Evolutionary conservation across 2,113 vertebrate species (phyloP).

Genomic region (Callocephalon fimbriatum): DNA sequence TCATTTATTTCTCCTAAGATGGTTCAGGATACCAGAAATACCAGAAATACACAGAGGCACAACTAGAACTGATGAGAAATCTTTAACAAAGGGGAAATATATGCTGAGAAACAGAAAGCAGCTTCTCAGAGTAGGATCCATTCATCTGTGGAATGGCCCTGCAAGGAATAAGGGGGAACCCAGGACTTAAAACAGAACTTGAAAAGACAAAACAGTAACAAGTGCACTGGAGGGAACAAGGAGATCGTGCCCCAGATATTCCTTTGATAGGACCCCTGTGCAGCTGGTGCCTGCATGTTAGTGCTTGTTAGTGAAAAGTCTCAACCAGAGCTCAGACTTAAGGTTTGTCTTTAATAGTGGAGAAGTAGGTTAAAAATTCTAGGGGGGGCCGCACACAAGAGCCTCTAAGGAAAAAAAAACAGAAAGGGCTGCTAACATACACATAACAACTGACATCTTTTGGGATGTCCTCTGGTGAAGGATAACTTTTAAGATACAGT

Average conservation of each 20-base stretch:
- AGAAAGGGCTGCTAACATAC: neutral
- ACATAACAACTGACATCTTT: neutral
- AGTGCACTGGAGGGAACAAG: neutral
- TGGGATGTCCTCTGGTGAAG: neutral
- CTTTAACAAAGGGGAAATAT: neutral
- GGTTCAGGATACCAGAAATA: neutral
- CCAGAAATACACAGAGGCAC: neutral
- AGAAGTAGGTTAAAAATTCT: neutral
- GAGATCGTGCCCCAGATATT: neutral
- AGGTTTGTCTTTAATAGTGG: neutral
- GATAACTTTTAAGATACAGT: neutral
- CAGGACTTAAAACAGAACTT: neutral
- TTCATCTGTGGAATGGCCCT: neutral
- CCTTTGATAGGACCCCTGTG: neutral
- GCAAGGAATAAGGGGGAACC: neutral
- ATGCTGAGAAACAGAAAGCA: neutral
- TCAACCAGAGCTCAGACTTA: neutral
- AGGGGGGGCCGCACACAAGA: neutral
- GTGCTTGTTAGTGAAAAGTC: neutral
- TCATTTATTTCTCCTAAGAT: neutral
- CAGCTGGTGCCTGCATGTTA: neutral
- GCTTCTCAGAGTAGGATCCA: neutral
- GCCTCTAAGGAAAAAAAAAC: neutral
- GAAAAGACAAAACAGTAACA: neutral
- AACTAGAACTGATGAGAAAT: neutral